Percentiles rank a stretch among this genome's conserved stretches.
Conservation (phyloP, 1,140 invertebrate genomes). For the Phthorimaea operculella region DNA sequence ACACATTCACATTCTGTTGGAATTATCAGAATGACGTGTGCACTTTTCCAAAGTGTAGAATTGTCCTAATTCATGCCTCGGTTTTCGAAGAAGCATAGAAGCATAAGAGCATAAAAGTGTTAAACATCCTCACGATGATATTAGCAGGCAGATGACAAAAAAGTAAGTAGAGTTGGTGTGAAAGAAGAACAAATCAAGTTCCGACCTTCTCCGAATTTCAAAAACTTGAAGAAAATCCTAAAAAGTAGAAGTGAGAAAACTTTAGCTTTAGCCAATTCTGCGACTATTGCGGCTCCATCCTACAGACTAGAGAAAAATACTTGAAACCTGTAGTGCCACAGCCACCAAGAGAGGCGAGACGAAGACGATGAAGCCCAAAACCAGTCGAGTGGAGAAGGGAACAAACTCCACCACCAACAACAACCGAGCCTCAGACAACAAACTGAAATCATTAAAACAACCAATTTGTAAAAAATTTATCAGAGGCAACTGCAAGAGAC, state of each 20-base stretch:
- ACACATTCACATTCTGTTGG: slow-evolving; percentile 8
- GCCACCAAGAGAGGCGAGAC: slow-evolving; percentile 3
- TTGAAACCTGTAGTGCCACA: too few species aligned
- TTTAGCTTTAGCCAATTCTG: too few species aligned
- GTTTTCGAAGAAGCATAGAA: slow-evolving; percentile 10
- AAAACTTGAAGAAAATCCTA: too few species aligned
- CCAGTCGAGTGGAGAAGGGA: background rate
- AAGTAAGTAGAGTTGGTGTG: too few species aligned
- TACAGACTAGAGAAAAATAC: too few species aligned
- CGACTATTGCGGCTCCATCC: too few species aligned
- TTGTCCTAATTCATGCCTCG: slow-evolving; percentile 8
- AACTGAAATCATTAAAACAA: background rate
- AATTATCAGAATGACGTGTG: slow-evolving; percentile 9
- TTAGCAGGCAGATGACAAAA: too few species aligned
- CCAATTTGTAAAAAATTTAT: slow-evolving; percentile 9
- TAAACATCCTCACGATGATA: too few species aligned
- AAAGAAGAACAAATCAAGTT: too few species aligned
- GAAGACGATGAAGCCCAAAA: slow-evolving; percentile 1
- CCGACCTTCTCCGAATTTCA: too few species aligned
- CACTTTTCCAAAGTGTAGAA: slow-evolving; percentile 5
- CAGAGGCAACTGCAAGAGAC: slow-evolving; percentile 6
- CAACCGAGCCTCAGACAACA: background rate
- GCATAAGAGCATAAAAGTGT: too few species aligned
- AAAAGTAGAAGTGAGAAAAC: too few species aligned
- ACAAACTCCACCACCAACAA: background rate